These are phyloP conservation scores for Coptotermes formosanus DNA, from an alignment of 1,140 invertebrate genomes.

Conservation along the genomic window DNA sequence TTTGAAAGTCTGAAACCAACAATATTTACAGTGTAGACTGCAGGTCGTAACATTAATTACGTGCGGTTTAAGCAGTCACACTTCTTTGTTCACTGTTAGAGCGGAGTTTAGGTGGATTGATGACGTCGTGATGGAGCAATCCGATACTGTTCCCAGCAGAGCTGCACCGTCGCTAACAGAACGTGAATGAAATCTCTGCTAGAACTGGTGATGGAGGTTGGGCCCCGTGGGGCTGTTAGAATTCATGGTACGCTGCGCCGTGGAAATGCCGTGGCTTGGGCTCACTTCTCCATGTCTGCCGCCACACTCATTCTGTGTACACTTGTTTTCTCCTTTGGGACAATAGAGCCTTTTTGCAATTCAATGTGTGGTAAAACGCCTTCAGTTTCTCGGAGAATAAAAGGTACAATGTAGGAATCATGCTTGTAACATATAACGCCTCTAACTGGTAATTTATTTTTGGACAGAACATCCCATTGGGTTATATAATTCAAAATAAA, in stretches of 20 bases:
- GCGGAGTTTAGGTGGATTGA: neutral
- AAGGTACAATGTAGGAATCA: too few relatives aligned
- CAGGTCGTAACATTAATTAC: too few relatives aligned
- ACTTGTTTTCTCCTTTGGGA: neutral
- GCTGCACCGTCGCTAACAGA: neutral
- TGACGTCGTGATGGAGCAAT: neutral
- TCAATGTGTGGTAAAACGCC: neutral
- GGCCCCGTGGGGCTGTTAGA: neutral
- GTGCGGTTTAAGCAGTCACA: neutral
- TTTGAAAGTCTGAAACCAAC: too few relatives aligned
- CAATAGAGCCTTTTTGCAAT: neutral
- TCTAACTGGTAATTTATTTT: too few relatives aligned
- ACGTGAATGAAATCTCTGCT: neutral
- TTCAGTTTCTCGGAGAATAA: neutral
- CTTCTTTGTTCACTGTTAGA: neutral
- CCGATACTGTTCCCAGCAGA: neutral
- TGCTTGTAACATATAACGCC: too few relatives aligned
- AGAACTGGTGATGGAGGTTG: neutral
- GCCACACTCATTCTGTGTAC: neutral
- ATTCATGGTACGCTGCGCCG: neutral
- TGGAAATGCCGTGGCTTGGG: neutral
- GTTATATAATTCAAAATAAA: too few relatives aligned
- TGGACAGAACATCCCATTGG: too few relatives aligned
- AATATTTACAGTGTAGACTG: too few relatives aligned
- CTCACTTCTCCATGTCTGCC: neutral